Evolutionary conservation across 2,113 vertebrate genomes (phyloP), one percentile per base, ranked within the genome.

Genomic region (Artemisiospiza belli): DNA sequence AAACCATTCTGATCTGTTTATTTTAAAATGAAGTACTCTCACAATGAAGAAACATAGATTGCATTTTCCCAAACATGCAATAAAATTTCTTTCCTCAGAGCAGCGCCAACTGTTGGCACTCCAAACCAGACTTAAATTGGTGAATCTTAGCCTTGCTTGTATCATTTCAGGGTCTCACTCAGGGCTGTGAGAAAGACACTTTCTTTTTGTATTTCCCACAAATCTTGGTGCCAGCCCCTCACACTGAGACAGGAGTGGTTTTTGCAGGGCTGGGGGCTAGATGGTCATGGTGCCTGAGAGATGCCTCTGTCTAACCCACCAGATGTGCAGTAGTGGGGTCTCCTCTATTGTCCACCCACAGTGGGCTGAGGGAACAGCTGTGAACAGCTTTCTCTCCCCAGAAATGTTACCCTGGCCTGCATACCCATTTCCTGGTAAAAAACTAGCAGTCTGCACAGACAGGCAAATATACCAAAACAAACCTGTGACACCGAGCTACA

Each of bases 21-120:
- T 83, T 92, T 90, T 91, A 76, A 94, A 89, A 81, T 69, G 6
- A 94, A 97, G 89, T 70, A 66, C 72, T 92, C 75, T 96, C 35
- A 74, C 75, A 88, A 66, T 75, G 83, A 83, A 95, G 85, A 25
- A 94, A 79, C 81, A 24, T 39, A 69, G 31, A 87, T 67, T 73
- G 11, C 55, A 74, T 90, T 92, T 94, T 55, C 78, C 59, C 59
- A 94, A 59, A 87, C 66, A 43, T 0, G 2, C 82, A 87, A 78
- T 47, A 44, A 87, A 47, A 23, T n/a, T 66, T 94, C 22, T 91
- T 69, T 66, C 70, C 47, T 68, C 39, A 85, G 72, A 76, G 64
- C 11, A 52, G 15, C 10, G 8, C 4, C 52, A 88, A 37, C 15
- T n/a, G 17, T 21, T 67, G 67, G 22, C 55, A 22, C 52, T 83